Base-by-base conservation (phyloP, 2,888 invertebrate species). In the Yponomeuta plumbellus region DNA sequence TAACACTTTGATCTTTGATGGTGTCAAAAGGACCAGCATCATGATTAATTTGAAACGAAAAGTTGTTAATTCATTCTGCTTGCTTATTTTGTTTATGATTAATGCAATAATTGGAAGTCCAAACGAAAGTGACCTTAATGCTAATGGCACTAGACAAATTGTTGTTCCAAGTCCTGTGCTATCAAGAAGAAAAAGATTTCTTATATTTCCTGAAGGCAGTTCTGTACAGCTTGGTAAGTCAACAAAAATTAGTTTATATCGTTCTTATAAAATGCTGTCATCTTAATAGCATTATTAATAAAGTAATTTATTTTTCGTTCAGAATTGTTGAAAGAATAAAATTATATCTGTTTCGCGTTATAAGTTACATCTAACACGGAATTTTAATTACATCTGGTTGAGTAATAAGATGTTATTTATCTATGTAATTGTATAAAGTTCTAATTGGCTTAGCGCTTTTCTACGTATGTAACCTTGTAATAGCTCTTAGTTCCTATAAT, bases 131-230 rank as follows among this genome's bases (percentile, higher is more conserved):
- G 44, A 52, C 44, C 44, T 52, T 52, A 52, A 52, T 52, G 13
- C 17, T 17, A 44, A 44, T 44, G 44, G 8, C 3, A 52, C 44
- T 52, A 34, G 8, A 5, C 34, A 34, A 34, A 5, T 34, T 8
- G 44, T 5, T 1, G 5, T 52, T 17, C 75, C 71, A 68, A 79
- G 74, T 75, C 73, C 76, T 70, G 68, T 88, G 58, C 77, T 93
- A 66, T 92, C 93, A 1, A 83, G 93, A 69, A 85, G 84, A 68
- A 93, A 92, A 74, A 84, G 93, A 70, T 93, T 93, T 74, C 74
- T 93, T 64, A 81, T 93, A 70, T 93, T 93, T 77, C 92, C 93
- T 1, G 92, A 93, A 82, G 93, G 93, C 66, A 93, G 93, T 73
- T 93, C 93, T 21, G 76, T 93, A 61, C 93, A 93, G 80, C 85